Percentiles rank a stretch among this genome's conserved stretches.
These are phyloP conservation scores for Eretmocerus hayati DNA, from an alignment of 2,888 invertebrate genomes.

Conservation along the genomic window DNA sequence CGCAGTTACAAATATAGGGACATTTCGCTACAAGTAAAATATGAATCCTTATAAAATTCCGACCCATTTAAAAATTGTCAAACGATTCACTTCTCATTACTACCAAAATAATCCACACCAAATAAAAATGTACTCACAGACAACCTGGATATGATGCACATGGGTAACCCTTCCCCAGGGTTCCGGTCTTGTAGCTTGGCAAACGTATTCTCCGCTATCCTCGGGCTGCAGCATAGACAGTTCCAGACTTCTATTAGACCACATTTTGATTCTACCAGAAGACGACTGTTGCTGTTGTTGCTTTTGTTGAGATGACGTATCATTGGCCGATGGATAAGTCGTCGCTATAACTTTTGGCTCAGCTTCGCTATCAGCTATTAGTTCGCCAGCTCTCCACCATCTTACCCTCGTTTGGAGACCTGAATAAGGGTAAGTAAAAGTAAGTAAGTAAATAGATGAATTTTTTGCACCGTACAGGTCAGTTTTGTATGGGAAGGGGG, in stretches of 20 bases:
- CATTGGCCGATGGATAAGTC: too few relatives aligned
- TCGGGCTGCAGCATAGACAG: conserved; percentile 51
- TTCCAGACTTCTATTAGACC: conserved; percentile 67
- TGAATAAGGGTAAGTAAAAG: too few relatives aligned
- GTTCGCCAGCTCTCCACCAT: conserved; percentile 40
- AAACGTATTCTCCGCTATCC: conserved; percentile 63
- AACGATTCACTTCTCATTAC: too few relatives aligned
- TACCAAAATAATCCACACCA: too few relatives aligned
- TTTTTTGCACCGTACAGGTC: too few relatives aligned
- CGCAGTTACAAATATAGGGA: too few relatives aligned
- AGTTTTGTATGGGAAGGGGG: too few relatives aligned
- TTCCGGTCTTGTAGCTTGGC: conserved; percentile 58
- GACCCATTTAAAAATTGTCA: too few relatives aligned
- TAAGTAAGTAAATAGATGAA: too few relatives aligned
- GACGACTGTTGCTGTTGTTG: conserved; percentile 47
- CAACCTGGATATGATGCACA: conserved; percentile 70
- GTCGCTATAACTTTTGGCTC: conserved; percentile 52
- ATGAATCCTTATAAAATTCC: too few relatives aligned
- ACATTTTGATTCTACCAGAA: conserved; percentile 52
- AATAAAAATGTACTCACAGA: conserved; percentile 59
- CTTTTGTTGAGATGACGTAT: too few relatives aligned
- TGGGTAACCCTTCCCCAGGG: conserved; percentile 67
- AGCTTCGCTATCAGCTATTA: conserved; percentile 59
- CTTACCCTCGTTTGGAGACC: conserved; percentile 33
- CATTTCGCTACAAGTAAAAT: too few relatives aligned